Percentiles rank a stretch among this genome's conserved stretches.
These are phyloP conservation scores for Heliconius hewitsoni DNA, from an alignment of 1,140 invertebrate species.

Conservation along the genomic window DNA sequence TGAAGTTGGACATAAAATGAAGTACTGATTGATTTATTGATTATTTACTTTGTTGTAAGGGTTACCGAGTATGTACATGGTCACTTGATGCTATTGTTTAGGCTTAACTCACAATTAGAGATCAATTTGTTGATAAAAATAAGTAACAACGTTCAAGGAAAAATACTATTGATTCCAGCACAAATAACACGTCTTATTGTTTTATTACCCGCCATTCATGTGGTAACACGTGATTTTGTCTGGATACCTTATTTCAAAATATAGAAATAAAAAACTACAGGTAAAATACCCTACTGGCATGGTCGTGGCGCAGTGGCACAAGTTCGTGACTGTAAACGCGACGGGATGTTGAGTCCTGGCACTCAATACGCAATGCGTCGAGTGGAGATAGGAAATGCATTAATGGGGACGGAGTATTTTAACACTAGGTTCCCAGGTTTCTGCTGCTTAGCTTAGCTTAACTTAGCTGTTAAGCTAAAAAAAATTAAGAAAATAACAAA, in stretches of 20 bases:
- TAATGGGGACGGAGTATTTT: too few species aligned
- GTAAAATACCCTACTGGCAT: too few species aligned
- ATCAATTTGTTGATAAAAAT: conserved; percentile 2
- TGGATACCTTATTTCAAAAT: background rate
- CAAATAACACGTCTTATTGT: background rate
- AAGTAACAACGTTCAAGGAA: background rate
- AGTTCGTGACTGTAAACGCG: too few species aligned
- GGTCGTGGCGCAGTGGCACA: too few species aligned
- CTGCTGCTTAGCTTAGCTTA: too few species aligned
- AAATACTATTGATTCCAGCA: background rate
- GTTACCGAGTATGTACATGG: background rate
- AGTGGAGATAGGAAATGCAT: too few species aligned
- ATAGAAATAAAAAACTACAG: too few species aligned
- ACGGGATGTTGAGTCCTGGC: too few species aligned
- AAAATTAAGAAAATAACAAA: too few species aligned
- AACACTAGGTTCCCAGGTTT: too few species aligned
- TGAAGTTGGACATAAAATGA: background rate
- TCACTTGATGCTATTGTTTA: conserved; percentile 1
- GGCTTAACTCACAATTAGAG: background rate
- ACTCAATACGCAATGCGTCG: too few species aligned
- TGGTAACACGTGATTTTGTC: background rate
- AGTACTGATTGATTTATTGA: background rate
- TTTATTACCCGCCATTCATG: background rate
- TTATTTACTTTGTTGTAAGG: background rate
- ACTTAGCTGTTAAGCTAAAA: too few species aligned